Conservation (phyloP, 2,113 vertebrate species). For the Pomatostomus ruficeps region DNA sequence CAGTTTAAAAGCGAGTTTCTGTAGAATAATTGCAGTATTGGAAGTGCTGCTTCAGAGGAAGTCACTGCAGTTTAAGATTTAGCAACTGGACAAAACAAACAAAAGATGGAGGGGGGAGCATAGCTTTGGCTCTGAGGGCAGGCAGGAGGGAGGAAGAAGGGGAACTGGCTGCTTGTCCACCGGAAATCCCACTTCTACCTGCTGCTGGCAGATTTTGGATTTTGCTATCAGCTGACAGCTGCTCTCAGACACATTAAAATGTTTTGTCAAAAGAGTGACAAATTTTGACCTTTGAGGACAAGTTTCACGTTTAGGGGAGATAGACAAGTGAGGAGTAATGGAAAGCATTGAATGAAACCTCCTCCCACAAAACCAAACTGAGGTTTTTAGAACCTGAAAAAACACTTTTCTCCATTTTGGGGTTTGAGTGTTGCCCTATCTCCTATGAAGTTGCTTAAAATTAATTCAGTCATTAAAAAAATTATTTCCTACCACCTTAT, state of each 20-base stretch:
- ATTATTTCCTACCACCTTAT: background rate
- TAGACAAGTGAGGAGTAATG: background rate
- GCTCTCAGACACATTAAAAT: background rate
- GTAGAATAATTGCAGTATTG: conserved; percentile 32
- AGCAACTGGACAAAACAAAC: conserved; percentile 1
- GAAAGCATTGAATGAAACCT: background rate
- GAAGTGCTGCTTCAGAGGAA: background rate
- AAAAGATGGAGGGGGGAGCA: background rate
- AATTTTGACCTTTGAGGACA: background rate
- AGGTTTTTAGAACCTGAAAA: background rate
- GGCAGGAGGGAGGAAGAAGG: background rate
- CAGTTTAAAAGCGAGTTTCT: conserved; percentile 15
- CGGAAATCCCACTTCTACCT: background rate
- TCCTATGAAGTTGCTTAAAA: background rate
- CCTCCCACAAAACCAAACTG: background rate
- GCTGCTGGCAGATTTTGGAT: background rate
- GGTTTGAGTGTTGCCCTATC: background rate
- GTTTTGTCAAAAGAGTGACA: background rate
- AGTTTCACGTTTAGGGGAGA: background rate
- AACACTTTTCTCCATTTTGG: background rate
- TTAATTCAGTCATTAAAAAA: background rate
- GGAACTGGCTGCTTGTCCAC: background rate
- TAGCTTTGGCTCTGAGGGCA: background rate
- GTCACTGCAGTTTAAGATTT: background rate
- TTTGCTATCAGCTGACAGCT: background rate